Percentiles rank a stretch among this genome's conserved stretches.
phyloP scores from a whole-genome alignment of 2,113 vertebrate genomes.

The Tachysurus vachellii region DNA sequence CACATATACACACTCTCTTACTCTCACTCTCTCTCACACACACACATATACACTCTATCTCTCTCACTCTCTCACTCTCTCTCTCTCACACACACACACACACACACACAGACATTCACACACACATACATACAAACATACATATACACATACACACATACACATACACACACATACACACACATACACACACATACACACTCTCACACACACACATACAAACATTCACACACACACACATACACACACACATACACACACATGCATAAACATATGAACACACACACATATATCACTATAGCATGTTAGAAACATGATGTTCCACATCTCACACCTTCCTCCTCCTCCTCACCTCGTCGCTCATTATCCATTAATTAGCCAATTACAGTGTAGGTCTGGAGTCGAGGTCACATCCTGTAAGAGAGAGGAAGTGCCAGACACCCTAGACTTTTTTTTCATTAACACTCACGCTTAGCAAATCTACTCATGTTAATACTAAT shows the following conservation, averaged over 20 bases:
- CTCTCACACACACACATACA: slow-evolving; percentile 41
- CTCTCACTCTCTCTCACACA: slow-evolving; percentile 71
- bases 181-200: slow-evolving; percentile 45
- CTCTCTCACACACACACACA: too few relatives aligned
- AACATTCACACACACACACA: slow-evolving; percentile 34
- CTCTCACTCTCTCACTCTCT: slow-evolving; percentile 68
- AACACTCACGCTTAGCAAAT: background rate
- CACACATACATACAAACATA: too few relatives aligned
- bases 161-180: slow-evolving; percentile 41
- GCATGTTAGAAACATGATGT: background rate
- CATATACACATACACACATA: too few relatives aligned
- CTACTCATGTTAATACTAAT: background rate
- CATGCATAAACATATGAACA: slow-evolving; percentile 6
- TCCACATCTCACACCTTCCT: slow-evolving; percentile 21
- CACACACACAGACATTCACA: too few relatives aligned
- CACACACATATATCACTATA: background rate
- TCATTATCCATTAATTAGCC: slow-evolving; percentile 50
- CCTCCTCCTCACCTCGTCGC: slow-evolving; percentile 25
- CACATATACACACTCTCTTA: slow-evolving; percentile 19
- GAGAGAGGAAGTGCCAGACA: slow-evolving; percentile 48
- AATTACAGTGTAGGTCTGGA: slow-evolving; percentile 70
- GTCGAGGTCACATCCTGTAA: slow-evolving; percentile 80
- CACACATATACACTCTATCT: too few relatives aligned
- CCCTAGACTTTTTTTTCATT: slow-evolving; percentile 13
- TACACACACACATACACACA: background rate